A percentile compares a stretch with the other conserved stretches of the same genome.
These are phyloP conservation scores for Pterostichus niger DNA, from an alignment of 2,888 invertebrate genomes.

Conservation along the genomic window DNA sequence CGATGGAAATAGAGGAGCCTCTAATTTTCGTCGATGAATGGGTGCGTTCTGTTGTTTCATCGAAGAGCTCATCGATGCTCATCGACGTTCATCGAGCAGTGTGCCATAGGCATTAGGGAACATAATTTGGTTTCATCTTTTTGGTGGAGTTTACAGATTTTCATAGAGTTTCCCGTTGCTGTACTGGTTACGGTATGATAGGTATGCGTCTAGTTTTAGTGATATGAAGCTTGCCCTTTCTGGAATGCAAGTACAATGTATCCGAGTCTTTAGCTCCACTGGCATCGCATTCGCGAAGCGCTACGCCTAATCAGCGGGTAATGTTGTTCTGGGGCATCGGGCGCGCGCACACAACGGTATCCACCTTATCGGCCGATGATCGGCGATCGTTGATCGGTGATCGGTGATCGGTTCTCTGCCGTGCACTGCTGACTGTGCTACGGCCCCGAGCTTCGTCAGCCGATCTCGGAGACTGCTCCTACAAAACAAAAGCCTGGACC, in stretches of 20 bases:
- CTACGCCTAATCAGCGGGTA: constrained; percentile 56
- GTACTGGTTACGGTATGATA: too few species aligned
- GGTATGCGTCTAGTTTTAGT: too few species aligned
- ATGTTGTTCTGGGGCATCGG: constrained; percentile 44
- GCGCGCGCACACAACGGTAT: constrained; percentile 62
- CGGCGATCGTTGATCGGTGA: constrained; percentile 36
- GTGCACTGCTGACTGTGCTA: constrained; percentile 19
- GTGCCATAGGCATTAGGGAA: too few species aligned
- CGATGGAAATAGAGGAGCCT: too few species aligned
- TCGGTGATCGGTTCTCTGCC: constrained; percentile 8
- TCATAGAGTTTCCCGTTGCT: too few species aligned
- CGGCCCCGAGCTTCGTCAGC: constrained; percentile 10
- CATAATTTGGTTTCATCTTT: too few species aligned
- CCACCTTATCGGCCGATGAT: constrained; percentile 59
- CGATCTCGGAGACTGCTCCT: background rate
- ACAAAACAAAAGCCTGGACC: constrained; percentile 14
- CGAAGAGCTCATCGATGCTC: too few species aligned
- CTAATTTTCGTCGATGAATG: too few species aligned
- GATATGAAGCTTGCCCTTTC: too few species aligned
- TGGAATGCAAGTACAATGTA: constrained; percentile 49
- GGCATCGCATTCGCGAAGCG: constrained; percentile 17
- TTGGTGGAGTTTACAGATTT: too few species aligned
- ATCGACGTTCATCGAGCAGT: too few species aligned
- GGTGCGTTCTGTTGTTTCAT: too few species aligned
- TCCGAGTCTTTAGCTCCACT: background rate